phyloP scores from a whole-genome alignment of 2,113 vertebrate species.

The Microtus ochrogaster region DNA sequence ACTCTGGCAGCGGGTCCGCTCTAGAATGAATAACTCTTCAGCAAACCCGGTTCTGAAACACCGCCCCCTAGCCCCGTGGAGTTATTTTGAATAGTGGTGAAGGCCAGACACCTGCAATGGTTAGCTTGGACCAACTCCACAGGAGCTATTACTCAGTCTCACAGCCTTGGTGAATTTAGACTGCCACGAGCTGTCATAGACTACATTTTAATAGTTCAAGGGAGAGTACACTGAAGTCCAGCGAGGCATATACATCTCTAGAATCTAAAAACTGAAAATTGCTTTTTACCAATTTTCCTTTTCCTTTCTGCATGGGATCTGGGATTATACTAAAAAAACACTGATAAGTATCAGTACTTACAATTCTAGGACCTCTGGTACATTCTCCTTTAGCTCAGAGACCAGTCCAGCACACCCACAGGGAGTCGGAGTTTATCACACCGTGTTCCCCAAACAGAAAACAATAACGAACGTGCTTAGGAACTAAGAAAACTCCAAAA shows the following conservation, averaged over 20 bases:
- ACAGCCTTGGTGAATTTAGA: constrained; percentile 72
- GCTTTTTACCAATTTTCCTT: constrained; percentile 32
- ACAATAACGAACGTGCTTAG: constrained; percentile 79
- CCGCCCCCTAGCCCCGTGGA: constrained; percentile 40
- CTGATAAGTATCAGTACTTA: constrained; percentile 81
- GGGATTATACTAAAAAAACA: constrained; percentile 63
- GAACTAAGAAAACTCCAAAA: constrained; percentile 78
- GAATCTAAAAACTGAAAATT: constrained; percentile 77
- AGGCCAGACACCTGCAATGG: constrained; percentile 77
- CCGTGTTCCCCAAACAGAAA: constrained; percentile 81
- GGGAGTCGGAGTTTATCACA: constrained; percentile 79
- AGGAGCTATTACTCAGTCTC: constrained; percentile 58
- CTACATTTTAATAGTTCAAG: constrained; percentile 78
- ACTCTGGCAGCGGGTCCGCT: constrained; percentile 37
- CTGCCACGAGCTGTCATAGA: constrained; percentile 72
- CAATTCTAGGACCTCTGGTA: constrained; percentile 79
- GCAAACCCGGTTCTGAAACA: neutral
- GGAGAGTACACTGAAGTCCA: constrained; percentile 59
- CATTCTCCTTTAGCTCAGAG: constrained; percentile 81
- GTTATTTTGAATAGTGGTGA: constrained; percentile 46
- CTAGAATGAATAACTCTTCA: constrained; percentile 57
- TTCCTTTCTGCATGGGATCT: constrained; percentile 23
- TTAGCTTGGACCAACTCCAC: constrained; percentile 66
- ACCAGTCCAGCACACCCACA: constrained; percentile 81
- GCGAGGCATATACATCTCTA: constrained; percentile 74